Evolutionary conservation across 2,797 vertebrate genomes (phyloP).

Genomic region (Carduelis carduelis): DNA sequence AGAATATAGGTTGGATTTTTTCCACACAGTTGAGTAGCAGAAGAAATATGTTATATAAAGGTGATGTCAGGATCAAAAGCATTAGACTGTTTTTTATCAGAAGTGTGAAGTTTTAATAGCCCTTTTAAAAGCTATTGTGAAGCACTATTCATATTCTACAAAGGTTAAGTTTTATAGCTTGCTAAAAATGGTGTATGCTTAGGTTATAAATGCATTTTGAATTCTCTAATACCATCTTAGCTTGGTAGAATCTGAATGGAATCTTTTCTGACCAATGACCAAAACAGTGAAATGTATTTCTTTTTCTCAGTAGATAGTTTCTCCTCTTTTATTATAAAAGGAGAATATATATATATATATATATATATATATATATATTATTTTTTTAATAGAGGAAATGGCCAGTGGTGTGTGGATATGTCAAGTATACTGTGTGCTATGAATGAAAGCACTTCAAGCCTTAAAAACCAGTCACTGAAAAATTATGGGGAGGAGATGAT

Average conservation of each 20-base stretch:
- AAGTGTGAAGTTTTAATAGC: constrained; percentile 10
- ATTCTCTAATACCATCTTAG: neutral
- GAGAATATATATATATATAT: neutral
- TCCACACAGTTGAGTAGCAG: neutral
- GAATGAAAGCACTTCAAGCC: neutral
- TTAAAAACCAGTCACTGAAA: neutral
- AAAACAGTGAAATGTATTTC: neutral
- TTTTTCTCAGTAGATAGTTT: neutral
- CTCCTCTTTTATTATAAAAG: neutral
- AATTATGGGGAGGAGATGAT: neutral
- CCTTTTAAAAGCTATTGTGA: constrained; percentile 25
- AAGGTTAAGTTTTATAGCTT: constrained; percentile 45
- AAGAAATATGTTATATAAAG: neutral
- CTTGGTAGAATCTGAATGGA: neutral
- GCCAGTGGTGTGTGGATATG: neutral
- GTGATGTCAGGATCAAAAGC: neutral
- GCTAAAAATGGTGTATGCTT: neutral
- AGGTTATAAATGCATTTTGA: neutral
- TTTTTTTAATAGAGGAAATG: neutral
- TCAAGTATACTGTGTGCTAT: neutral
- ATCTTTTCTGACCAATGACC: neutral
- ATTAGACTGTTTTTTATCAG: neutral
- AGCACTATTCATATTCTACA: neutral
- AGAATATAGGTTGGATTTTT: neutral
- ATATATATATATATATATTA: too few species aligned